Evolutionary conservation across 2,888 invertebrate genomes (phyloP).

Genomic region (Hyalella azteca): DNA sequence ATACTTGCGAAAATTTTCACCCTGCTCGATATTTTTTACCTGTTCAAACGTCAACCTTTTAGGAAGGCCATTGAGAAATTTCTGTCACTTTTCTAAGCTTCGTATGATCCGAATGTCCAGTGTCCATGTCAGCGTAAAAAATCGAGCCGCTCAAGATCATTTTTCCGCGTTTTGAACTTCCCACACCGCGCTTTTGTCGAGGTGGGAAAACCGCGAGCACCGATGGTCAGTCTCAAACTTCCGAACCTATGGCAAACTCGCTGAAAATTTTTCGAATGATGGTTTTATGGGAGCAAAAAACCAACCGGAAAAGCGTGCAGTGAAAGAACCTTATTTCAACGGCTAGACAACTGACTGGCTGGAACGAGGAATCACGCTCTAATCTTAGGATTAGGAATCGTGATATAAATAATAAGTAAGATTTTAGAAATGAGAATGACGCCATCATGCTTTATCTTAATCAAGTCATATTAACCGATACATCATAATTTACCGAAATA

Average conservation of each 20-base stretch:
- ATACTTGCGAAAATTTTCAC: too few species aligned
- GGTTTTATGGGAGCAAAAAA: neutral
- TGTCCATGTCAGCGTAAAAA: neutral
- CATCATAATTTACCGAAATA: too few species aligned
- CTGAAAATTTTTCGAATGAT: neutral
- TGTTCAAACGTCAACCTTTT: neutral
- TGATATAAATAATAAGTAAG: too few species aligned
- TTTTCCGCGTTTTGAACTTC: neutral
- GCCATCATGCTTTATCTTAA: too few species aligned
- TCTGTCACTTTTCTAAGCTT: neutral
- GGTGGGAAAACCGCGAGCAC: neutral
- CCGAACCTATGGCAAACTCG: neutral
- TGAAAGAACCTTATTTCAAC: neutral
- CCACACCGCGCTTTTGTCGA: neutral
- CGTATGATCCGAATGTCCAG: neutral
- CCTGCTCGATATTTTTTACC: too few species aligned
- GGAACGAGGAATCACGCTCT: too few species aligned
- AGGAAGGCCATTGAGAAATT: neutral
- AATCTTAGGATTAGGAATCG: too few species aligned
- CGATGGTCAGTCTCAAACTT: neutral
- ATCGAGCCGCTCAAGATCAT: neutral
- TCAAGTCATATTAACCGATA: too few species aligned
- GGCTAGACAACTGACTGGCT: too few species aligned
- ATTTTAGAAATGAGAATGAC: too few species aligned
- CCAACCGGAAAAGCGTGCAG: constrained; percentile 18